Percentiles rank a stretch among this genome's conserved stretches.
phyloP scores from a whole-genome alignment of 1,140 invertebrate genomes.

The Ostrea denselamellosa region DNA sequence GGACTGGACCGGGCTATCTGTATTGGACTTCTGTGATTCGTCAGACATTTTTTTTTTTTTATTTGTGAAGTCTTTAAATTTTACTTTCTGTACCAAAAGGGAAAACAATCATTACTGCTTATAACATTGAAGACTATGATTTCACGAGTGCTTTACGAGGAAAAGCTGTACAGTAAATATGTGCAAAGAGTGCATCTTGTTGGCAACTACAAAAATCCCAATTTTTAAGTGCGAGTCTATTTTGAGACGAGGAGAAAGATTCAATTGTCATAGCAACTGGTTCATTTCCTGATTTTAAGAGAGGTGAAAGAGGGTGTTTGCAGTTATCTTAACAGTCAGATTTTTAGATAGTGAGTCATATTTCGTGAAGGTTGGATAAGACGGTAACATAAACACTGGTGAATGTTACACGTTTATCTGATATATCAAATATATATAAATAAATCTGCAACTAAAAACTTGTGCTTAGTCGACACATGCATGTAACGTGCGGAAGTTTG shows the following conservation, averaged over 20 bases:
- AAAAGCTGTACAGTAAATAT: neutral
- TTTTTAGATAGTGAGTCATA: constrained; percentile 32
- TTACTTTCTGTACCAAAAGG: constrained; percentile 20
- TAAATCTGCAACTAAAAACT: neutral
- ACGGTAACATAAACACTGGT: neutral
- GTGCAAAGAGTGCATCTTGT: neutral
- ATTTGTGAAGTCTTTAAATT: constrained; percentile 8
- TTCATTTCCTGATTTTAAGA: constrained; percentile 24
- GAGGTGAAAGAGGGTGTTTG: neutral
- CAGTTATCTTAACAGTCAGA: constrained; percentile 7
- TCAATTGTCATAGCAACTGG: constrained; percentile 35
- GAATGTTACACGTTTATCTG: constrained; percentile 1
- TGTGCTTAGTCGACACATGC: neutral
- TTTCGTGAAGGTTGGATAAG: constrained; percentile 32
- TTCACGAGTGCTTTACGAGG: neutral
- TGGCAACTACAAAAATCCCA: neutral
- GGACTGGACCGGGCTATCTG: constrained; percentile 24
- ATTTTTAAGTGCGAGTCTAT: constrained; percentile 4
- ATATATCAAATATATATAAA: neutral
- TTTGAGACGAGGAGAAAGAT: constrained; percentile 24
- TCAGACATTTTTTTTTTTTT: constrained; percentile 24
- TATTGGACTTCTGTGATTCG: neutral
- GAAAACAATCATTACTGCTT: neutral
- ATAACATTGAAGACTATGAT: neutral
- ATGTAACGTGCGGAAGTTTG: neutral